Base-by-base conservation (phyloP, 2,888 invertebrate genomes). In the Hanleya hanleyi region DNA sequence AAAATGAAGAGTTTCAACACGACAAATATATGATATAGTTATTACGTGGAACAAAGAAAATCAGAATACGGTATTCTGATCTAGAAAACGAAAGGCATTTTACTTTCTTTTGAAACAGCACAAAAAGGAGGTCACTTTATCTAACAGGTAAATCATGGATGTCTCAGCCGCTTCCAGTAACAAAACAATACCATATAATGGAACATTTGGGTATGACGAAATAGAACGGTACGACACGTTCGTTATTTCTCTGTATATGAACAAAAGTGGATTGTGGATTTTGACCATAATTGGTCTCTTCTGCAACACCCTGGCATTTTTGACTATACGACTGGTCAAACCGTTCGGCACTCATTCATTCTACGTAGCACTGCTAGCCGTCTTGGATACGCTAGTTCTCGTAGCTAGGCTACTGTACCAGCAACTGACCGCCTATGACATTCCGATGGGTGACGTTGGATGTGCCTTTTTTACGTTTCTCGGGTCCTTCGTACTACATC, bases 181-280 rank as follows among this genome's bases (percentile, higher is more conserved):
- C n/a, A n/a, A n/a, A n/a, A n/a, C n/a, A n/a, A n/a, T n/a, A n/a
- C n/a, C n/a, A n/a, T n/a, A n/a, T n/a, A n/a, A n/a, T n/a, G n/a
- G n/a, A n/a, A n/a, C n/a, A n/a, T n/a, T n/a, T n/a, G n/a, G n/a
- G 35, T 73, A 47, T 22, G 72, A 66, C 15, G 12, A 37, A 12
- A 26, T 78, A 33, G 69, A 71, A 22, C 51, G 77, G 29, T 79
- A 71, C 69, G 38, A 57, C 0, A 71, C 75, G 15, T 80, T 73
- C 33, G 69, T 57, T 61, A n/a, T 41, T n/a, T 12, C 47, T 15
- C 12, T n/a, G 47, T 15, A 41, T 12, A 41, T 41, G n/a, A 41
- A 41, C n/a, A 41, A 41, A 12, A 41, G n/a, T 15, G 12, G 12
- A 41, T 18, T 41, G 47, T 41, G 18, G 12, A 18, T 41, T 41